phyloP scores from a whole-genome alignment of 2,888 invertebrate species.

The Hypercompe scribonia region DNA sequence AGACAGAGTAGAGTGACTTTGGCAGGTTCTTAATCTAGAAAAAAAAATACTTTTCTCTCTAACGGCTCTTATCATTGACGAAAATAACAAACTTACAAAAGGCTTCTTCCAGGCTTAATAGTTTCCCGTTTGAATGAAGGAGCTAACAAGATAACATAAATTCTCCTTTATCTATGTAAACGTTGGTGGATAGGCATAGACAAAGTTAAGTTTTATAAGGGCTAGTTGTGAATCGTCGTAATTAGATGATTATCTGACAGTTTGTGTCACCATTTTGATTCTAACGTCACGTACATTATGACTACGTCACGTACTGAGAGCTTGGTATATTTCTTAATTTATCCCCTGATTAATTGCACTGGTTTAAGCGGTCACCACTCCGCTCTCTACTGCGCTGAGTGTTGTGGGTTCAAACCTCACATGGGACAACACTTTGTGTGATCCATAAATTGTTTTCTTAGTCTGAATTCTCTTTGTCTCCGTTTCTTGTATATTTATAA shows the following conservation, averaged over 20 bases:
- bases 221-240: conserved; percentile 26
- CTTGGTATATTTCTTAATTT: no score
- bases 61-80: not conserved
- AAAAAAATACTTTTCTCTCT: not conserved
- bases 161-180: conserved; percentile 41
- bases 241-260: conserved; percentile 48
- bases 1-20: no score
- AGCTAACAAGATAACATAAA: conserved; percentile 27
- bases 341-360: no score
- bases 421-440: no score
- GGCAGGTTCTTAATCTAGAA: no score
- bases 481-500: no score
- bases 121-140: not conserved
- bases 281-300: not conserved
- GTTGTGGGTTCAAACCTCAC: no score
- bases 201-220: conserved; percentile 54
- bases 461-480: no score
- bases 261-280: conserved; percentile 29
- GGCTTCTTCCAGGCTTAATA: not conserved
- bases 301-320: no score
- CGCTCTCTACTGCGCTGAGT: no score
- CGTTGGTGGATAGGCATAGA: conserved; percentile 46
- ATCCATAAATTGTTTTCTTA: no score
- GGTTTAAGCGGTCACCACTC: no score
- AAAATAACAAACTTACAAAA: not conserved